A percentile compares a stretch with the other conserved stretches of the same genome.
Conservation (phyloP, 2,888 invertebrate species). For the Himalopsyche tibetana region DNA sequence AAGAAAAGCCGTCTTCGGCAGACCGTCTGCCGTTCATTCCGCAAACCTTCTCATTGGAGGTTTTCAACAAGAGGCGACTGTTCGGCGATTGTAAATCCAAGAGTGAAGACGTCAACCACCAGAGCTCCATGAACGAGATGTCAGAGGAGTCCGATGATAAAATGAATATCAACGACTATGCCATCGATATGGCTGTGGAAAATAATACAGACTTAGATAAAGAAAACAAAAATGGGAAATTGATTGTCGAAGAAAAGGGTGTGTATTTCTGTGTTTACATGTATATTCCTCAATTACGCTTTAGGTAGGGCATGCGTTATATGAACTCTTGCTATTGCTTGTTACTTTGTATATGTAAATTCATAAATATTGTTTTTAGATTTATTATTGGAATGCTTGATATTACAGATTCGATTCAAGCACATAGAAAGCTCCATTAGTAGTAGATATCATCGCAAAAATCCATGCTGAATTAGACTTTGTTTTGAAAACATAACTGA, state of each 20-base stretch:
- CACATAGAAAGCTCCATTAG: no score
- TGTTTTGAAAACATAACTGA: no score
- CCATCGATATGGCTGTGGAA: not conserved
- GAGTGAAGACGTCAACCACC: conserved; percentile 58
- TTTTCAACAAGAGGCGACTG: conserved; percentile 63
- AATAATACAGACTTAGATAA: conserved; percentile 6
- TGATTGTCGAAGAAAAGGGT: not conserved
- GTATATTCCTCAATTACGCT: no score
- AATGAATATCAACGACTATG: not conserved
- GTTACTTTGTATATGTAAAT: no score
- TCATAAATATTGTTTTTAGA: no score
- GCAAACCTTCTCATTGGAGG: conserved; percentile 67
- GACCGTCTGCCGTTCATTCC: conserved; percentile 66
- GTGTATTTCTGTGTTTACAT: not conserved
- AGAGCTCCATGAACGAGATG: conserved; percentile 29
- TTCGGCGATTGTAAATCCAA: conserved; percentile 62
- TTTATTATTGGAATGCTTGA: no score
- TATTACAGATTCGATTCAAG: no score
- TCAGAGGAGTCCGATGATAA: not conserved
- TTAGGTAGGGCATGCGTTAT: no score
- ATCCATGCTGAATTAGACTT: no score
- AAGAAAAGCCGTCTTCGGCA: conserved; percentile 66
- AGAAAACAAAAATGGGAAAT: not conserved
- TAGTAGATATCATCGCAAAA: no score
- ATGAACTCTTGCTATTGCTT: no score